phyloP scores from a whole-genome alignment of 2,113 vertebrate species.

The Campylomormyrus numenius region DNA sequence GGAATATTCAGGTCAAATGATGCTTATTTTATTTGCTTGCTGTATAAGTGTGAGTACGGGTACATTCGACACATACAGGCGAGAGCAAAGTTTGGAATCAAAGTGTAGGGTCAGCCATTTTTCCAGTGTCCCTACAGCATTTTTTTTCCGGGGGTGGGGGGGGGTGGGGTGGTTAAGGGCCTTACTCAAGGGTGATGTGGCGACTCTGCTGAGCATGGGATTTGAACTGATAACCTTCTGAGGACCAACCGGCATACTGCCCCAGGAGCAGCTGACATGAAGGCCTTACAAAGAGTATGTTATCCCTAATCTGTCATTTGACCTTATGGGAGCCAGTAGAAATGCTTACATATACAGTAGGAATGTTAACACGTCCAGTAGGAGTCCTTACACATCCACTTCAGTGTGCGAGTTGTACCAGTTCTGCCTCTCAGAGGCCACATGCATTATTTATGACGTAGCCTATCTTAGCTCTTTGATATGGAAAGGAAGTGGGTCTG shows the following conservation, averaged over 20 bases:
- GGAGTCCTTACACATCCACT: neutral
- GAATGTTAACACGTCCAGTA: neutral
- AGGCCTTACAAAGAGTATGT: neutral
- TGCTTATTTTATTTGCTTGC: neutral
- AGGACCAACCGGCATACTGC: neutral
- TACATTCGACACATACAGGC: neutral
- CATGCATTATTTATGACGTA: constrained; percentile 4
- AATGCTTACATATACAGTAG: neutral
- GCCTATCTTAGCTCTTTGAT: constrained; percentile 12
- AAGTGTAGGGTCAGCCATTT: neutral
- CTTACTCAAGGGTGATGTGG: neutral
- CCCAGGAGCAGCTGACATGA: neutral
- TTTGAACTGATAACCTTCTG: neutral
- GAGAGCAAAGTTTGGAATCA: neutral
- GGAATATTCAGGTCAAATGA: neutral
- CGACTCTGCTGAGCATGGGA: neutral
- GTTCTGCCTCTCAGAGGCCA: neutral
- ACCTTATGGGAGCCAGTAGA: neutral
- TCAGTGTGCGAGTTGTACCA: neutral
- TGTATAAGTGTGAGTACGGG: neutral
- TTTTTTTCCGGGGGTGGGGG: neutral
- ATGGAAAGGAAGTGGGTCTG: constrained; percentile 15
- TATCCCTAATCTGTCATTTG: neutral
- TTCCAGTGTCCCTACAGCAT: neutral
- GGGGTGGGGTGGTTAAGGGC: neutral